phyloP scores from a whole-genome alignment of 2,113 vertebrate genomes.

The Madoqua kirkii region DNA sequence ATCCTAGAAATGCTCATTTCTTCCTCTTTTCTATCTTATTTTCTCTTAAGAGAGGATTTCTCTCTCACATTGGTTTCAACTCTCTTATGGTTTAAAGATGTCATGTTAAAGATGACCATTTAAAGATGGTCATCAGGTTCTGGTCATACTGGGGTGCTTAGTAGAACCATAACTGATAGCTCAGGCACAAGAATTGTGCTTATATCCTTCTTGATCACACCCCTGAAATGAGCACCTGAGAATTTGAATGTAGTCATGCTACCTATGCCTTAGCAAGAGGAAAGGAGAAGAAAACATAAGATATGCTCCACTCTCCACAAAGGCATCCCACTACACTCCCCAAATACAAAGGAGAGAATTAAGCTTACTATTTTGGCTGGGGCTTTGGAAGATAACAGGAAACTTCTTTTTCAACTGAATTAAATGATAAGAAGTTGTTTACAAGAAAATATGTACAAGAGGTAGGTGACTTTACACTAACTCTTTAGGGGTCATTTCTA shows the following conservation, averaged over 20 bases:
- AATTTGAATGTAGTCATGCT: background rate
- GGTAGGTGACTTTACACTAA: background rate
- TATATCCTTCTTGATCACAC: background rate
- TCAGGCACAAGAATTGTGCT: background rate
- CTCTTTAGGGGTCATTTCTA: background rate
- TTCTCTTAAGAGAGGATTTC: background rate
- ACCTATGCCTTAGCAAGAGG: background rate
- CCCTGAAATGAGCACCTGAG: background rate
- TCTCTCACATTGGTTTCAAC: background rate
- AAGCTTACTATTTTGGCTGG: background rate
- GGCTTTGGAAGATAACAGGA: background rate
- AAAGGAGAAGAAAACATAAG: background rate
- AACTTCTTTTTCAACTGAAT: background rate
- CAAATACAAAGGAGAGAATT: background rate
- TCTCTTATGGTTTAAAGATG: slow-evolving; percentile 2
- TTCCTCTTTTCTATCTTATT: background rate
- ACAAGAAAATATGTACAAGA: background rate
- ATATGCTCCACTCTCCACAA: background rate
- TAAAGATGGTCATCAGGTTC: background rate
- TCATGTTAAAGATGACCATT: background rate
- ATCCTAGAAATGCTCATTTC: background rate
- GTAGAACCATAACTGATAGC: background rate
- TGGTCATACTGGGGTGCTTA: background rate
- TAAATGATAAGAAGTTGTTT: background rate
- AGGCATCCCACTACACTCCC: background rate